Conservation (phyloP, 2,113 vertebrate genomes). For the Apodemus sylvaticus region DNA sequence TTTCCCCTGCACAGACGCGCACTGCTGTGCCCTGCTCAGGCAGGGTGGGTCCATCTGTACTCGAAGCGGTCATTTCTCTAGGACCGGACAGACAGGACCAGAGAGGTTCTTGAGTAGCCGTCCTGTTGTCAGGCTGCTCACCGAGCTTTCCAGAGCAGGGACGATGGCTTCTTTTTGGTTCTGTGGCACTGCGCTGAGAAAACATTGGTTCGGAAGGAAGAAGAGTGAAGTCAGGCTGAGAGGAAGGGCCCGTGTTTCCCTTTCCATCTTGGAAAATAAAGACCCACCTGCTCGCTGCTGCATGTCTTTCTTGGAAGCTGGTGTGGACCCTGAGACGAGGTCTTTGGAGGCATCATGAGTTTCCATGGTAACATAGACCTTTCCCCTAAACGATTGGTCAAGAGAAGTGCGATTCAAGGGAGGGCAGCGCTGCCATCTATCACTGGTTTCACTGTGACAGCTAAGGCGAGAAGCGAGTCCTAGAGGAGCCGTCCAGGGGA, state of each 20-base stretch:
- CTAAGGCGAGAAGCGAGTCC: background rate
- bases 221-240: background rate
- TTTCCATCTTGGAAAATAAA: conserved; percentile 48
- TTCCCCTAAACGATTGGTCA: conserved; percentile 1
- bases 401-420: background rate
- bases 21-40: background rate
- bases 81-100: background rate
- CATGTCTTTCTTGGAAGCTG: background rate
- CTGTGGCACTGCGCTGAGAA: background rate
- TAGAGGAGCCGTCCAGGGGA: background rate
- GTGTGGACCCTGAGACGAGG: background rate
- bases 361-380: conserved; percentile 17
- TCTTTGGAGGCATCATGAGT: conserved; percentile 12
- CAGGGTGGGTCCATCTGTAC: background rate
- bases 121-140: background rate
- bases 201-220: background rate
- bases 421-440: background rate
- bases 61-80: background rate
- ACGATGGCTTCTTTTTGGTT: background rate
- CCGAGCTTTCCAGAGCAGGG: background rate
- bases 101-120: background rate
- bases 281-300: background rate
- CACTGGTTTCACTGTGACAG: background rate
- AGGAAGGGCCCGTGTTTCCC: background rate
- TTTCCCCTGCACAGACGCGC: background rate